Base-by-base conservation (phyloP, 2,797 vertebrate genomes). In the Liasis olivaceus region DNA sequence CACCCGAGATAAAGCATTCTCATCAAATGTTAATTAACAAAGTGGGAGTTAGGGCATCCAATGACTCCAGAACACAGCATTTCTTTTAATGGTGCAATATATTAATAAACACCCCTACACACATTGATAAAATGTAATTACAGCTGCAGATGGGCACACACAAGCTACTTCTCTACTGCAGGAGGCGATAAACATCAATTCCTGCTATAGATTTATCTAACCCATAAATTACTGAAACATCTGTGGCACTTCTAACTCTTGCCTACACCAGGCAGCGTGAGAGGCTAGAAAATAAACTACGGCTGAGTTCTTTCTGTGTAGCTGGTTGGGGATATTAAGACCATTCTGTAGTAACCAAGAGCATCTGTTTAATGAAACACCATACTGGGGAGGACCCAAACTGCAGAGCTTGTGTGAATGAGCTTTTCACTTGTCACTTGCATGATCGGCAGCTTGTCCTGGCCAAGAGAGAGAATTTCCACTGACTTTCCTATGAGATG, bases 121-220 rank as follows among this genome's bases (percentile, higher is more conserved):
- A 94, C 93, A 5, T 60, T 95, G 95, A 89, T 63, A 94, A 96
- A 81, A 94, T 90, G 91, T 0, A 66, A 64, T 92, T 95, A 95
- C 94, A 96, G 94, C 92, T 94, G 94, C 94, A 96, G 93, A 93
- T 95, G 87, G 95, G 94, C 93, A 92, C 95, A 95, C 92, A 94
- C 85, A 42, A 90, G 51, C 91, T 89, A 85, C 31, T 92, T 95
- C 91, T 93, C 95, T 95, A 91, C 93, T 94, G 93, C n/a, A 93
- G 94, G 94, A 95, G 92, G 92, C 95, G 94, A 90, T 92, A 93
- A 95, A 91, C 64, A 93, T 89, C 31, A 87, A 95, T 93, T 91
- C 92, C 90, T 62, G 77, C 69, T 95, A 59, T 31, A 92, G 89
- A 22, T 36, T 96, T 85, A 85, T 85, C 54, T 62, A 54, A 26